Base-by-base conservation (phyloP, 2,797 vertebrate species). In the Poeciliopsis presidionis region DNA sequence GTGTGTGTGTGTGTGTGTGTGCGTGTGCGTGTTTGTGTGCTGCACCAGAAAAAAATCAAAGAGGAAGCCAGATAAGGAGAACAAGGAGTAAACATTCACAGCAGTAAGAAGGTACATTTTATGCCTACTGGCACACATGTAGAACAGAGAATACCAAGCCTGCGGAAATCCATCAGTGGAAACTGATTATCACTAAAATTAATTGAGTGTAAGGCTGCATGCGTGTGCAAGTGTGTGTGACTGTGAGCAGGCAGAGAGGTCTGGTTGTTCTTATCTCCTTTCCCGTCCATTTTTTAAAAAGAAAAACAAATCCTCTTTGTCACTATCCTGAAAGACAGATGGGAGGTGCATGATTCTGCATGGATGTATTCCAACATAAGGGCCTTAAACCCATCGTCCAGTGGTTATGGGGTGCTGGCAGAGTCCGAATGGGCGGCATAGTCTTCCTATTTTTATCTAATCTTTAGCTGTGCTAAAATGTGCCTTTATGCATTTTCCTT, bases 111-210 rank as follows among this genome's bases (percentile, higher is more conserved):
- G 72, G 80, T 86, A 78, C 47, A 72, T 92, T 94, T 91, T 80
- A 90, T 95, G 89, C 90, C 93, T 91, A 81, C 81, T 92, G 93
- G 94, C 93, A 87, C 88, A 83, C 73, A 78, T 82, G 88, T 86
- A 87, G 78, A 85, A 87, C 33, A 74, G 87, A 92, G 90, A 90
- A 87, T 70, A 89, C 91, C 78, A 41, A 90, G 79, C 84, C 82
- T 91, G 88, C 84, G 77, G 88, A 90, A 95, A 95, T 93, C 94
- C 94, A 96, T 95, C 95, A 95, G 92, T 86, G 88, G 93, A 95
- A 95, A 92, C 84, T 63, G 95, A 96, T 96, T 95, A 96, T 95
- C 95, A 94, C 91, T 84, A 77, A 94, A 95, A 95, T 95, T 93
- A 94, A 96, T 95, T 95, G 90, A 90, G 87, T 91, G 89, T 84